A percentile compares a stretch with the other conserved stretches of the same genome.
These are phyloP conservation scores for Hippolais icterina DNA, from an alignment of 2,113 vertebrate genomes.

Conservation along the genomic window DNA sequence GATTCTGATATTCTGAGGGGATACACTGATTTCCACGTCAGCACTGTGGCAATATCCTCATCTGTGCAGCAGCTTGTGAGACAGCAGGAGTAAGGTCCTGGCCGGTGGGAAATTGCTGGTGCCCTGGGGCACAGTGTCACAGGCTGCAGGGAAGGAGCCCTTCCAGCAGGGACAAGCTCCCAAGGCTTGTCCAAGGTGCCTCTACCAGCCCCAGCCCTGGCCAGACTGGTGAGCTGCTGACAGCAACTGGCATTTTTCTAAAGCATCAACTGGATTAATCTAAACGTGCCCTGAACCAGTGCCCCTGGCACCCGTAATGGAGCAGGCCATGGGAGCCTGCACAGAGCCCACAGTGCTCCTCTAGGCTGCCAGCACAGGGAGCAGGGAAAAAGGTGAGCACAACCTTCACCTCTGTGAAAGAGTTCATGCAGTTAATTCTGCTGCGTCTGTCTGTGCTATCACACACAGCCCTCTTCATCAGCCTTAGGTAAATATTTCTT, in stretches of 20 bases:
- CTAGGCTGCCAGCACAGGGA: background rate
- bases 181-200: background rate
- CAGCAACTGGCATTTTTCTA: background rate
- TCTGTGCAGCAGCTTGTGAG: background rate
- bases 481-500: background rate
- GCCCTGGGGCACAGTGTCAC: background rate
- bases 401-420: background rate
- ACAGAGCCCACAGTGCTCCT: background rate
- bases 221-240: background rate
- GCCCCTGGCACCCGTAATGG: background rate
- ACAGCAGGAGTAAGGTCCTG: background rate
- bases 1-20: too few species aligned
- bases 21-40: background rate
- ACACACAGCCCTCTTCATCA: background rate
- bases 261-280: background rate
- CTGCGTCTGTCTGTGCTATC: background rate
- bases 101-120: background rate
- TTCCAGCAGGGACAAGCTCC: background rate
- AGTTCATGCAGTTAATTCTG: background rate
- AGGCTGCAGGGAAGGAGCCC: background rate
- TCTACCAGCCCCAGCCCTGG: background rate
- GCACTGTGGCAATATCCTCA: background rate
- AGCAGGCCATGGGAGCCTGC: background rate
- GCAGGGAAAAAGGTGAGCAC: background rate
- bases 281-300: background rate